phyloP scores from a whole-genome alignment of 2,888 invertebrate genomes.

The Dysmachus trigonus region DNA sequence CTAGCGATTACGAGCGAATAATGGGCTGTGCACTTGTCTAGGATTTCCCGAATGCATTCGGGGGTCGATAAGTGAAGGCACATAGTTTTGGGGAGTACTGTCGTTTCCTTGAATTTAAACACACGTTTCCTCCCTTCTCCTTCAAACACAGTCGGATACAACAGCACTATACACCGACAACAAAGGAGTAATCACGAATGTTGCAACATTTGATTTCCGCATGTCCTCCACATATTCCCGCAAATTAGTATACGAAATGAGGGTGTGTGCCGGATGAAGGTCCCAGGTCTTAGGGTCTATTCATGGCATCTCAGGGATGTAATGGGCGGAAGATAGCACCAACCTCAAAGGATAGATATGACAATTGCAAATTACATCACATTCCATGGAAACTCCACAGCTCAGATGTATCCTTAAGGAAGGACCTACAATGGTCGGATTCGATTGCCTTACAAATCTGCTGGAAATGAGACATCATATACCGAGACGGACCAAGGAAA shows the following conservation, averaged over 20 bases:
- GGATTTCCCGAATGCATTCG: background rate
- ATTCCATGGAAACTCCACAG: constrained; percentile 43
- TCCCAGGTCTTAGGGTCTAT: constrained; percentile 22
- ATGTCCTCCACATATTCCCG: constrained; percentile 47
- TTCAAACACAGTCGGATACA: background rate
- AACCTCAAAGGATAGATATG: constrained; percentile 48
- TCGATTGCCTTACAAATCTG: constrained; percentile 40
- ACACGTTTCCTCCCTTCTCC: background rate
- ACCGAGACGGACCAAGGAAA: constrained; percentile 21
- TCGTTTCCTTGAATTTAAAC: background rate
- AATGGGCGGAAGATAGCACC: constrained; percentile 46
- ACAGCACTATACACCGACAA: constrained; percentile 42
- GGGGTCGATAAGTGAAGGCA: background rate
- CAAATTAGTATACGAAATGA: constrained; percentile 45
- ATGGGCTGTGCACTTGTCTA: background rate
- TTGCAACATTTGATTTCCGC: constrained; percentile 49
- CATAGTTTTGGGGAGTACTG: background rate
- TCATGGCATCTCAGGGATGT: constrained; percentile 33
- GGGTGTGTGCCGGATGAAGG: constrained; percentile 4
- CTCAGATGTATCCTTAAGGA: constrained; percentile 46
- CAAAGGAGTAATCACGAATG: constrained; percentile 50
- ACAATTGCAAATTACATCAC: constrained; percentile 50
- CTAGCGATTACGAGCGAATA: background rate
- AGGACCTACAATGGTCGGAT: constrained; percentile 41
- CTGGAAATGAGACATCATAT: constrained; percentile 32